phyloP scores from a whole-genome alignment of 2,888 invertebrate genomes.

The Folsomia candida region DNA sequence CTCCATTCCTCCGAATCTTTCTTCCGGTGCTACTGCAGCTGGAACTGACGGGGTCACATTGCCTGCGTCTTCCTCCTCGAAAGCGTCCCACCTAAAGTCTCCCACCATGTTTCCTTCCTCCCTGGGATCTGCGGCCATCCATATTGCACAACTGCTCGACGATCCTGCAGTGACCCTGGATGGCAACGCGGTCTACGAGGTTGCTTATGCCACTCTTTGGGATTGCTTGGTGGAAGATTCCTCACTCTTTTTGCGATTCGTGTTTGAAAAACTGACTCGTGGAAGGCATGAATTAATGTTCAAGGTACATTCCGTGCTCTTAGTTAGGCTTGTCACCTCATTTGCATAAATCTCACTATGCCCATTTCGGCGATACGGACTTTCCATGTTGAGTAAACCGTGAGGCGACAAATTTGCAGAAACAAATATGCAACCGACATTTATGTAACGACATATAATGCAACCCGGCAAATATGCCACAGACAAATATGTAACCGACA shows the following conservation, averaged over 20 bases:
- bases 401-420: not conserved
- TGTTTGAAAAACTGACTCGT: slow-evolving; percentile 89
- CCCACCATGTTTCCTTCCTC: slow-evolving; percentile 90
- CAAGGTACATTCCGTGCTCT: slow-evolving; percentile 58
- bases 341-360: too few relatives aligned
- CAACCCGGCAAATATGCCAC: too few relatives aligned
- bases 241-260: slow-evolving; percentile 89
- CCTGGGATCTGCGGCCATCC: slow-evolving; percentile 90
- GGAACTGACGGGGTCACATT: slow-evolving; percentile 46
- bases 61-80: slow-evolving; percentile 18
- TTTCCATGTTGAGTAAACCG: too few relatives aligned
- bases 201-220: slow-evolving; percentile 97
- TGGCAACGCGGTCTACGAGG: slow-evolving; percentile 94
- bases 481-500: too few relatives aligned
- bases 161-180: slow-evolving; percentile 93
- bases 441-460: too few relatives aligned
- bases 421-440: not conserved
- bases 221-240: slow-evolving; percentile 97
- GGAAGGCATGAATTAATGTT: slow-evolving; percentile 94
- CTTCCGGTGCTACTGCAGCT: slow-evolving; percentile 23
- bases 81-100: slow-evolving; percentile 51
- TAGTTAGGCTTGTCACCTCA: too few relatives aligned
- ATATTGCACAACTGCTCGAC: slow-evolving; percentile 89
- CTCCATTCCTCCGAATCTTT: slow-evolving; percentile 29
- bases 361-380: too few relatives aligned